These are phyloP conservation scores for Zygothrica quintamaculata DNA, from an alignment of 2,888 invertebrate genomes.

Conservation along the genomic window DNA sequence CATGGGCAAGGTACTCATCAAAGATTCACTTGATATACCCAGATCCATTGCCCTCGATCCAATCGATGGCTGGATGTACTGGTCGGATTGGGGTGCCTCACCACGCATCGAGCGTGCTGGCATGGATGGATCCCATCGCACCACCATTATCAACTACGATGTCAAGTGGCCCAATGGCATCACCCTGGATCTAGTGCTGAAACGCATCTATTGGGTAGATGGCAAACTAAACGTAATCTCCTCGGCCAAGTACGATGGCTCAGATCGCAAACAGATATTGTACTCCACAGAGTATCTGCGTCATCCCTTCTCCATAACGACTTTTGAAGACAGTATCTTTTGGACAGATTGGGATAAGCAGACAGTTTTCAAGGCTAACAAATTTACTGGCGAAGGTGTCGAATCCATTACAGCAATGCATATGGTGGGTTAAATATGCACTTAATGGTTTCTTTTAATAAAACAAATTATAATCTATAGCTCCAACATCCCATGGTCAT, in stretches of 20 bases:
- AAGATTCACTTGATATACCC: slow-evolving; percentile 95
- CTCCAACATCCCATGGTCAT: slow-evolving; percentile 97
- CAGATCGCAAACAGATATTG: slow-evolving; percentile 90
- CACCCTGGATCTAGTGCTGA: slow-evolving; percentile 94
- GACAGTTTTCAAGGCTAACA: slow-evolving; percentile 95
- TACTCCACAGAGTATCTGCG: slow-evolving; percentile 91
- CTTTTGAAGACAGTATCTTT: slow-evolving; percentile 98
- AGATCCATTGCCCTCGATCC: slow-evolving; percentile 97
- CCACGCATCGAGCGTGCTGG: slow-evolving; percentile 97
- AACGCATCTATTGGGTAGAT: slow-evolving; percentile 98
- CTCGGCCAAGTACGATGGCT: slow-evolving; percentile 94
- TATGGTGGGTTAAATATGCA: slow-evolving; percentile 86
- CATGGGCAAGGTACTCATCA: slow-evolving; percentile 94
- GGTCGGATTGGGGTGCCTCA: slow-evolving; percentile 98
- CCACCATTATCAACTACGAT: slow-evolving; percentile 93
- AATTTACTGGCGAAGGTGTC: slow-evolving; percentile 93
- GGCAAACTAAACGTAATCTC: slow-evolving; percentile 96
- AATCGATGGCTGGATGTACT: slow-evolving; percentile 97
- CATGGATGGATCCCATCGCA: slow-evolving; percentile 97
- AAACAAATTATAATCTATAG: slow-evolving; percentile 81
- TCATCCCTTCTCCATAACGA: slow-evolving; percentile 98
- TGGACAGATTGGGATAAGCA: slow-evolving; percentile 99
- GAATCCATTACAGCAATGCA: slow-evolving; percentile 91
- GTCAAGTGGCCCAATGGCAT: slow-evolving; percentile 99
- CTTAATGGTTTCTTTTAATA: neutral